phyloP scores from a whole-genome alignment of 1,140 invertebrate species.

The Telenomus remus region DNA sequence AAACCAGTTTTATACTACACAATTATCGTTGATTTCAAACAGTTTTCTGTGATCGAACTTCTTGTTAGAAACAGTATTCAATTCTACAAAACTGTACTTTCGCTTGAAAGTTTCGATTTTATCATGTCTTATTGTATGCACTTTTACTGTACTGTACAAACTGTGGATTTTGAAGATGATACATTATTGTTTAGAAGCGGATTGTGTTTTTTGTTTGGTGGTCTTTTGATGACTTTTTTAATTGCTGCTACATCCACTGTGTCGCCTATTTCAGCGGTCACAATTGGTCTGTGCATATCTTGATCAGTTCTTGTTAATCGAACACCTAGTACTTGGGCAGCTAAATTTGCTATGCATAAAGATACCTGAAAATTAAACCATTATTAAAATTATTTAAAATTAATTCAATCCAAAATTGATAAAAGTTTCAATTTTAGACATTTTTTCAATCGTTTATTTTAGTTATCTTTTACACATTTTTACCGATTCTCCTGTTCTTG shows the following conservation, averaged over 20 bases:
- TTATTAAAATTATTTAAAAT: no score
- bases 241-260: conserved; percentile 67
- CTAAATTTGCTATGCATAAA: conserved; percentile 80
- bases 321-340: conserved; percentile 81
- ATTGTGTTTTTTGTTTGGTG: conserved; percentile 66
- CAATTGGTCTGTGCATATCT: conserved; percentile 80
- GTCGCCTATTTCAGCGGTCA: conserved; percentile 80
- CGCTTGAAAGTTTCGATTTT: no score
- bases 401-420: no score
- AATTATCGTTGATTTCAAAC: no score
- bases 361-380: conserved; percentile 74
- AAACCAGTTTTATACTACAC: no score
- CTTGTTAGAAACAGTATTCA: no score
- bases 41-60: no score
- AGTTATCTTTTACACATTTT: conserved; percentile 53
- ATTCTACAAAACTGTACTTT: no score
- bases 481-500: conserved; percentile 92
- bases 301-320: conserved; percentile 80
- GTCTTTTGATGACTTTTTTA: conserved; percentile 66
- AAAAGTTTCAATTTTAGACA: no score
- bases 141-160: conserved; percentile 61
- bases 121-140: no score
- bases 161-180: conserved; percentile 64
- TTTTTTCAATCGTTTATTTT: no score
- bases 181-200: conserved; percentile 60